phyloP scores from a whole-genome alignment of 2,113 vertebrate genomes.

The Cephalopterus ornatus region DNA sequence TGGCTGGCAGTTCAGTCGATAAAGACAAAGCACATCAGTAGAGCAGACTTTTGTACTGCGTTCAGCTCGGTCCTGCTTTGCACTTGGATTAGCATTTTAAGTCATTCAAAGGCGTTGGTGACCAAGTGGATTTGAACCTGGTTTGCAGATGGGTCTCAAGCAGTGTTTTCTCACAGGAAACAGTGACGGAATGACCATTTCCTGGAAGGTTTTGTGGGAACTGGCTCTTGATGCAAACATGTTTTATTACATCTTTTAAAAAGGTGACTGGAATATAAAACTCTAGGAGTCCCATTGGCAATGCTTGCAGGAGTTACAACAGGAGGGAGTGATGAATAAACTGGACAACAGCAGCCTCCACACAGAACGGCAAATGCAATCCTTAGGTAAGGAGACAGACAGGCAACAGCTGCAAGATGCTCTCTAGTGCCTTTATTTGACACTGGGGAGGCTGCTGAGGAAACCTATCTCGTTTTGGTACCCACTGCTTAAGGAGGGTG shows the following conservation, averaged over 20 bases:
- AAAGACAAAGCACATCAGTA: background rate
- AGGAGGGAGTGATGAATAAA: background rate
- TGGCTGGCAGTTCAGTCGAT: fast-evolving
- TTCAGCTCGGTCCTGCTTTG: background rate
- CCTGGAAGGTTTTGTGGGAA: background rate
- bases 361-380: fast-evolving
- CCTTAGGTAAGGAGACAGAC: background rate
- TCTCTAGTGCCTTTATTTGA: background rate
- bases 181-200: fast-evolving
- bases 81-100: background rate
- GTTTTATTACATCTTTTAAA: background rate
- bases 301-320: background rate
- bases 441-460: fast-evolving
- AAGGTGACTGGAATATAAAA: background rate
- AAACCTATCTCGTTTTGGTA: background rate
- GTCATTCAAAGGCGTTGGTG: fast-evolving
- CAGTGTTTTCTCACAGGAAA: background rate
- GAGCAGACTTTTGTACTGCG: fast-evolving
- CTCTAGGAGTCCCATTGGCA: too few relatives aligned
- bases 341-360: background rate
- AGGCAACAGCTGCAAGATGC: background rate
- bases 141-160: background rate
- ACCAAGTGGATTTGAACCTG: background rate
- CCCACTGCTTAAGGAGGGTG: background rate
- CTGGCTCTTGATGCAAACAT: background rate